Conservation (phyloP, 2,797 vertebrate genomes). For the Lagodon rhomboides region DNA sequence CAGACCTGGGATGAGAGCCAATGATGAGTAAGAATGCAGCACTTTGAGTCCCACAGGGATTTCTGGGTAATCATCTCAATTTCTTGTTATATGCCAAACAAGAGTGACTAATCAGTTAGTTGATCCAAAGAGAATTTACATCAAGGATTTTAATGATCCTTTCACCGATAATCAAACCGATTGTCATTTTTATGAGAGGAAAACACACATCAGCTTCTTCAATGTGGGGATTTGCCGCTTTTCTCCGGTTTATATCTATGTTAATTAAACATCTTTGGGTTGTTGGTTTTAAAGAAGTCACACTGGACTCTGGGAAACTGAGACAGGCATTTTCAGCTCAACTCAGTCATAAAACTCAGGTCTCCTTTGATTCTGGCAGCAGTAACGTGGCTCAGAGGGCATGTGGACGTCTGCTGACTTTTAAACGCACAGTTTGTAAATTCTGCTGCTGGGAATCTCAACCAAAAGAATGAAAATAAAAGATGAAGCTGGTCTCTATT, state of each 20-base stretch:
- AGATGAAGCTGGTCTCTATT: too few relatives aligned
- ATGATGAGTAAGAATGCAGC: slow-evolving; percentile 48
- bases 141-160: not conserved
- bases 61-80: not conserved
- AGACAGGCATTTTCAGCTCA: not conserved
- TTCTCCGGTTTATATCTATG: not conserved
- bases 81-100: slow-evolving; percentile 5
- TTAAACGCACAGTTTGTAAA: not conserved
- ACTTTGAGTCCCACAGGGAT: slow-evolving; percentile 24
- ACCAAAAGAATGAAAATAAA: too few relatives aligned
- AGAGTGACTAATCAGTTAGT: not conserved
- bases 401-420: not conserved
- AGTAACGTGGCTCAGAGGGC: not conserved
- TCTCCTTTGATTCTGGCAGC: not conserved
- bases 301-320: not conserved
- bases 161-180: not conserved
- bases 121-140: not conserved
- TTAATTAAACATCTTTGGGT: not conserved
- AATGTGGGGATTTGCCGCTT: not conserved
- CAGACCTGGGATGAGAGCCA: slow-evolving; percentile 74
- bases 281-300: not conserved
- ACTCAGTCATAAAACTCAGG: not conserved
- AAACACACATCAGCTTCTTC: not conserved
- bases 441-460: too few relatives aligned
- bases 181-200: not conserved